Evolutionary conservation across 2,113 vertebrate genomes (phyloP), one percentile per base, ranked within the genome.

Genomic region (Hipposideros armiger): DNA sequence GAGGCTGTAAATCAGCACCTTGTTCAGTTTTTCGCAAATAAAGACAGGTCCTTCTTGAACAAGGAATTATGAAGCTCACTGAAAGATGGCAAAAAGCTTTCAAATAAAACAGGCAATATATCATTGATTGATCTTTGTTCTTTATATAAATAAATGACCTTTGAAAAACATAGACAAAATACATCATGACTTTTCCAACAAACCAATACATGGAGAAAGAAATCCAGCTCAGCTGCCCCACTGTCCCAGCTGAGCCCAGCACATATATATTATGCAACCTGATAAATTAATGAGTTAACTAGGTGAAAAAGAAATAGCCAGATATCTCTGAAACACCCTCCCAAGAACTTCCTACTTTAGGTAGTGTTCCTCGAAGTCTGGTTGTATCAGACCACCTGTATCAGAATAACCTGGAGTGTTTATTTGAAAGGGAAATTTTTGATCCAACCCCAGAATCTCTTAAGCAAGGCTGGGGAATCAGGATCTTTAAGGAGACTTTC

Each of bases 211-310:
- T 22, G 36, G 47, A 47, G 7, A 47, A 17, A 36, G 67, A 83
- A 90, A 58, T 10, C 14, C 32, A 36, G 40, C 40, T 67, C 15
- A 64, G 19, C 13, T 58, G 7, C n/a, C 42, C 66, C n/a, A n/a
- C 14, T 73, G n/a, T 56, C 66, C 47, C 47, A 73, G 82, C 66
- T 73, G 47, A 81, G 19, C 36, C 77, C 69, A 66, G 30, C 66
- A 64, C 47, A 47, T 10, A 47, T 56, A 67, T 40, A 50, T 60
- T 74, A 32, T 16, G 11, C 26, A 80, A 52, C 74, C 58, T 82
- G 77, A 88, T 30, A 82, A 96, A 91, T 94, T 50, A 84, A 90
- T 74, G 67, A 70, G 47, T 76, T 87, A 91, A 76, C 52, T 45
- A 66, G 58, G 22, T 91, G 70, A 82, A 45, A 36, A 87, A 87